Percentiles rank a stretch among this genome's conserved stretches.
phyloP scores from a whole-genome alignment of 2,888 invertebrate species.

The Cataglyphis cursor region DNA sequence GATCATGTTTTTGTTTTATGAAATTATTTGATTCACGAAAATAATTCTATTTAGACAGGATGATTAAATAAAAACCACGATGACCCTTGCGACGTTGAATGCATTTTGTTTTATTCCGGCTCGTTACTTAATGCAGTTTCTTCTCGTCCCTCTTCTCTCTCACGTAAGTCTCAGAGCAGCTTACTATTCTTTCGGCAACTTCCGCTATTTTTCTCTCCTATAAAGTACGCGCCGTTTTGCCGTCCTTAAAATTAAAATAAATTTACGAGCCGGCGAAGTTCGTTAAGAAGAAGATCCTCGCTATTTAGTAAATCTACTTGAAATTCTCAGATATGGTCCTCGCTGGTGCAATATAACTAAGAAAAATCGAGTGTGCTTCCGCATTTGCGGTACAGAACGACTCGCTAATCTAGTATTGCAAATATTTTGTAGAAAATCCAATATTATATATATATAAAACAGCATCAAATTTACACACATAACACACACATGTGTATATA shows the following conservation, averaged over 20 bases:
- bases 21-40: constrained; percentile 34
- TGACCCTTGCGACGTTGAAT: constrained; percentile 20
- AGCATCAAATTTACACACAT: background rate
- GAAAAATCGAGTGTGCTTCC: constrained; percentile 39
- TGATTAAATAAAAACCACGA: constrained; percentile 41
- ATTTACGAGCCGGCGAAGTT: constrained; percentile 69
- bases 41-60: background rate
- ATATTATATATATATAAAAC: background rate
- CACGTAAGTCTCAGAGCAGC: constrained; percentile 42
- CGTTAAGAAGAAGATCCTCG: constrained; percentile 55
- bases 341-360: constrained; percentile 48
- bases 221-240: constrained; percentile 42
- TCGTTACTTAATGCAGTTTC: constrained; percentile 29
- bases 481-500: background rate
- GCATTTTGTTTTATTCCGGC: constrained; percentile 37
- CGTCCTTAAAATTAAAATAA: constrained; percentile 71
- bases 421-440: constrained; percentile 46
- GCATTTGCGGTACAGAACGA: constrained; percentile 61
- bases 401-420: constrained; percentile 62
- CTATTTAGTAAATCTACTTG: constrained; percentile 75
- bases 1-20: constrained; percentile 12
- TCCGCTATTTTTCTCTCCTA: constrained; percentile 60
- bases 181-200: constrained; percentile 25
- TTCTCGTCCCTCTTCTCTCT: background rate
- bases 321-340: constrained; percentile 68